Percentiles rank a stretch among this genome's conserved stretches.
These are phyloP conservation scores for Andrena camellia DNA, from an alignment of 2,888 invertebrate species.

Conservation along the genomic window DNA sequence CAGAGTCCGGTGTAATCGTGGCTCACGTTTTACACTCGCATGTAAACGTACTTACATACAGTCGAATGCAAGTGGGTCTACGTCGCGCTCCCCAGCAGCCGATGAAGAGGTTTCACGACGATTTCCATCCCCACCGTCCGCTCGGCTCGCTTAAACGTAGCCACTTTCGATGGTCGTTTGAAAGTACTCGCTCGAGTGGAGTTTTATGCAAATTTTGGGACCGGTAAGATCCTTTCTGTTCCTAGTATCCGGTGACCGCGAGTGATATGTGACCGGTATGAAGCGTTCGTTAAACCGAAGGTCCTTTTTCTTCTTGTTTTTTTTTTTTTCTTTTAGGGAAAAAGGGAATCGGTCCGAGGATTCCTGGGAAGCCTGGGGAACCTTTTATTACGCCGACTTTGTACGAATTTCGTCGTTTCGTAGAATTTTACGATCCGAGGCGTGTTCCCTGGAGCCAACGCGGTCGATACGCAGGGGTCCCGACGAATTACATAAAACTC, in stretches of 20 bases:
- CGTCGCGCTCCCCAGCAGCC: background rate
- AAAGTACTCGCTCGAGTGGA: background rate
- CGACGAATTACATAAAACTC: slow-evolving; percentile 57
- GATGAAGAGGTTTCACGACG: background rate
- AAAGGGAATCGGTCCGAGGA: slow-evolving; percentile 18
- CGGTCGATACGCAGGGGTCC: slow-evolving; percentile 7
- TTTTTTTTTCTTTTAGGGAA: background rate
- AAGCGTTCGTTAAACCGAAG: slow-evolving; percentile 46
- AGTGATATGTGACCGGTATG: slow-evolving; percentile 28
- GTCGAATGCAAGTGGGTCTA: background rate
- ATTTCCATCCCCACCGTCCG: background rate
- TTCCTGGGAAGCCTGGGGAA: slow-evolving; percentile 26
- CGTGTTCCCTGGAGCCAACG: background rate
- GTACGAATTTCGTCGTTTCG: slow-evolving; percentile 50
- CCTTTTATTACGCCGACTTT: slow-evolving; percentile 60
- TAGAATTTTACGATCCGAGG: slow-evolving; percentile 51
- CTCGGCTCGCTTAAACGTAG: background rate
- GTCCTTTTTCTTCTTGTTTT: background rate
- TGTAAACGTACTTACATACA: background rate
- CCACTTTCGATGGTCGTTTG: slow-evolving; percentile 3
- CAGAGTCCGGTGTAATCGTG: slow-evolving; percentile 57
- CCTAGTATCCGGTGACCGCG: slow-evolving; percentile 35
- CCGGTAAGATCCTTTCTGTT: slow-evolving; percentile 54
- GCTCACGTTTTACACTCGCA: slow-evolving; percentile 54
- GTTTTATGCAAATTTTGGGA: slow-evolving; percentile 52